Evolutionary conservation across 2,113 vertebrate genomes (phyloP).

Genomic region (Sphaerodactylus townsendi): DNA sequence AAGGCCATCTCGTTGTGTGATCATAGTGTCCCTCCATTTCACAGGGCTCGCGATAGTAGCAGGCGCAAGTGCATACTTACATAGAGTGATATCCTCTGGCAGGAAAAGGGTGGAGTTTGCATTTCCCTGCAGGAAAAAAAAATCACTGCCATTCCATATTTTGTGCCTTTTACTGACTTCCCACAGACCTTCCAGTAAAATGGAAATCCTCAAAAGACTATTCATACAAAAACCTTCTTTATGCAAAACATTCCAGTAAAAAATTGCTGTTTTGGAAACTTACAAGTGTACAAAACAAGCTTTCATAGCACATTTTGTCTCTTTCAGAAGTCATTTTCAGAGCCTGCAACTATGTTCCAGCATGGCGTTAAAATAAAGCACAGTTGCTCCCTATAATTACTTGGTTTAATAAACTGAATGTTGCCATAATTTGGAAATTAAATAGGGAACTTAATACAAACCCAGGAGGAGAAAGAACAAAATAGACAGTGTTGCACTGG

Average conservation of each 20-base stretch:
- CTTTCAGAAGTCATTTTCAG: not conserved
- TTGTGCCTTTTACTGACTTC: not conserved
- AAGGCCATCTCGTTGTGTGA: slow-evolving; percentile 12
- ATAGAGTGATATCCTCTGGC: slow-evolving; percentile 6
- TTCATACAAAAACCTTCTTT: not conserved
- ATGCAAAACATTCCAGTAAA: not conserved
- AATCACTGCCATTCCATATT: not conserved
- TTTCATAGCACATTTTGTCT: not conserved
- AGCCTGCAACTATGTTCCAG: not conserved
- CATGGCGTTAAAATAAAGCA: not conserved
- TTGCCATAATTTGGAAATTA: not conserved
- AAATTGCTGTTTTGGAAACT: not conserved
- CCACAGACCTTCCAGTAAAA: not conserved
- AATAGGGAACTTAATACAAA: not conserved
- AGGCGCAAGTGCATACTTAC: slow-evolving; percentile 6
- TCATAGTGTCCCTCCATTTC: slow-evolving; percentile 22
- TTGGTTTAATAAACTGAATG: not conserved
- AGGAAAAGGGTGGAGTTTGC: not conserved
- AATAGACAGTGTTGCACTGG: not conserved
- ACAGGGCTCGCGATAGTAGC: slow-evolving; percentile 34
- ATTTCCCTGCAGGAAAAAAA: slow-evolving; percentile 23
- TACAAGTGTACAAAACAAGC: accelerated
- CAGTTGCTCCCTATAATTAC: not conserved
- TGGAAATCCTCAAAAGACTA: not conserved
- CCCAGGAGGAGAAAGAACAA: not conserved